Evolutionary conservation across 2,888 invertebrate genomes (phyloP), one percentile per base, ranked within the genome.

Genomic region (Exephanes ischioxanthus): DNA sequence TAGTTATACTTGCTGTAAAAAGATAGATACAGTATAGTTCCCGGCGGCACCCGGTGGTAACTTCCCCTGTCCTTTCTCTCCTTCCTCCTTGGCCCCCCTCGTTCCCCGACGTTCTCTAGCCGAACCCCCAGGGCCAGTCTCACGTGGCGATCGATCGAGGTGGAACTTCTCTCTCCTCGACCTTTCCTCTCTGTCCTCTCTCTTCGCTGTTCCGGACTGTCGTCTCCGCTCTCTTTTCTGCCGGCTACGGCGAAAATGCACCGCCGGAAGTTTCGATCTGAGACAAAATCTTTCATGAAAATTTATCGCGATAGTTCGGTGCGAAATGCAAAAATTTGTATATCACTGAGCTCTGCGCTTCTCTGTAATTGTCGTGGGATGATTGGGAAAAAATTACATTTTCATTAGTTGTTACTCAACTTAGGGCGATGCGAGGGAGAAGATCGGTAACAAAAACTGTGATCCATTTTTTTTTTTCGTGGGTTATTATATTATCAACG

Each of bases 61-160:
- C 78, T 70, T 81, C 70, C 67, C 78, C 70, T 78, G 81, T 77
- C 81, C 73, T 78, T 73, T 63, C 76, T 81, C 68, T 68, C 61
- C 53, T 51, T 53, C 66, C 63, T 19, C n/a, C 66, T 26, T 45
- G 61, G 48, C 76, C 19, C 33, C 53, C 66, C 53, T 51, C 26
- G 53, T 63, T 78, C 77, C 53, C 41, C n/a, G 30, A 45, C 80
- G 67, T 45, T 22, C 72, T 19, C 73, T 41, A 41, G 14, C 14
- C 80, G 26, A 45, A 70, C 81, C 53, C 63, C 81, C 80, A 63
- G 75, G 87, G 89, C 88, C 86, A 88, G 89, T 89, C 87, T 89
- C 88, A 87, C 88, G 68, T 75, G 80, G 85, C 90, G 89, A 90
- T 91, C 90, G 90, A 91, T 90, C 87, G 89, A 90, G 90, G 89